phyloP scores from a whole-genome alignment of 64 coral and sea anemone species.

The Montipora cactus region DNA sequence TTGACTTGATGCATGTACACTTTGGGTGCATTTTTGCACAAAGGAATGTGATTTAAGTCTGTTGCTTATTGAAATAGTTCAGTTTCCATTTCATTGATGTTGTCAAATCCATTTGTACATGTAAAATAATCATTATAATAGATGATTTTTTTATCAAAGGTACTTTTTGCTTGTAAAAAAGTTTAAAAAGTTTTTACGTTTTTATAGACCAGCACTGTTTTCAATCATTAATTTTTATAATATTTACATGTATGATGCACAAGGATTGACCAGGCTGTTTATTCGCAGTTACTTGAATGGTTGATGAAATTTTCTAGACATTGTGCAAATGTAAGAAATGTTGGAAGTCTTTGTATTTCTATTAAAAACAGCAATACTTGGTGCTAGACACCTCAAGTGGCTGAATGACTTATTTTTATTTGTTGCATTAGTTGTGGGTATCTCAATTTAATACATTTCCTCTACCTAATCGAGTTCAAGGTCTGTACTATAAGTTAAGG shows the following conservation, averaged over 20 bases:
- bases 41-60: too few relatives aligned
- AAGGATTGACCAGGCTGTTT: not conserved
- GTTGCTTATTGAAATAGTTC: not conserved
- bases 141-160: too few relatives aligned
- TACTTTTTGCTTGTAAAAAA: too few relatives aligned
- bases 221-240: not conserved
- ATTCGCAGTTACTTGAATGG: too few relatives aligned
- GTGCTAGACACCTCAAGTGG: not conserved
- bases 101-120: not conserved
- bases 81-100: not conserved
- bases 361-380: conserved; percentile 45
- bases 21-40: not conserved
- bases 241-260: too few relatives aligned
- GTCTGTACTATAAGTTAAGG: too few relatives aligned
- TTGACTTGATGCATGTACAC: not conserved
- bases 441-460: too few relatives aligned
- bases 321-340: not conserved
- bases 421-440: too few relatives aligned
- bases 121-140: not conserved
- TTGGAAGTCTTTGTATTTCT: conserved; percentile 6
- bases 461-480: too few relatives aligned
- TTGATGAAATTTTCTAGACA: not conserved
- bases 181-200: not conserved
- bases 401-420: too few relatives aligned
- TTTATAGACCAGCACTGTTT: not conserved